These are phyloP conservation scores for Polypterus senegalus DNA, from an alignment of 2,113 vertebrate genomes.

Conservation along the genomic window DNA sequence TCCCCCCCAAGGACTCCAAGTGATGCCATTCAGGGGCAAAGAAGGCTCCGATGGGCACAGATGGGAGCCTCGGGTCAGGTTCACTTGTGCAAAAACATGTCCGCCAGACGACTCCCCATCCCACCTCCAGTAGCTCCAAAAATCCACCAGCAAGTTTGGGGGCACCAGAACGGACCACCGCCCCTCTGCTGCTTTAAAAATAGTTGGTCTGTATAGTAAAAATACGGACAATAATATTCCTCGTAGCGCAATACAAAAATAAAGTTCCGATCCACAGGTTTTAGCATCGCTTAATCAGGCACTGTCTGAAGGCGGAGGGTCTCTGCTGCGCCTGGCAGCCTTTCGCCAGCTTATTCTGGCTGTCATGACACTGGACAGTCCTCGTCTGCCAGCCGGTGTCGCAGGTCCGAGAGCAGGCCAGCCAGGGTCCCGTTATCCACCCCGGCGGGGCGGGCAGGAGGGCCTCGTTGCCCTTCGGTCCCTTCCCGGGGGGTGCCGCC, in stretches of 20 bases:
- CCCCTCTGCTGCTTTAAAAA: too few species aligned
- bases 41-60: too few species aligned
- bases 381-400: constrained; percentile 94
- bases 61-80: too few species aligned
- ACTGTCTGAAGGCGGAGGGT: constrained; percentile 88
- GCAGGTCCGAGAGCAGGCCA: constrained; percentile 86
- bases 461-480: constrained; percentile 25
- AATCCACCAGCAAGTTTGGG: too few species aligned
- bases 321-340: constrained; percentile 65
- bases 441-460: constrained; percentile 40
- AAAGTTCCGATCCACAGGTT: constrained; percentile 22
- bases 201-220: too few species aligned
- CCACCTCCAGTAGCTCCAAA: too few species aligned
- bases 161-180: too few species aligned
- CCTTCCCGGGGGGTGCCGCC: constrained; percentile 31
- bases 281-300: constrained; percentile 84
- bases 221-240: too few species aligned
- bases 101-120: too few species aligned
- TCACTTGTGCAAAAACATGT: too few species aligned
- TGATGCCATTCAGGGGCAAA: too few species aligned
- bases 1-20: too few species aligned
- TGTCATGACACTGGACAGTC: constrained; percentile 88
- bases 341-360: constrained; percentile 69
- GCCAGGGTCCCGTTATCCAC: constrained; percentile 84
- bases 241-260: not conserved